Percentiles rank a stretch among this genome's conserved stretches.
Evolutionary conservation across 2,888 invertebrate genomes (phyloP).

Genomic region (Meteorus colon): DNA sequence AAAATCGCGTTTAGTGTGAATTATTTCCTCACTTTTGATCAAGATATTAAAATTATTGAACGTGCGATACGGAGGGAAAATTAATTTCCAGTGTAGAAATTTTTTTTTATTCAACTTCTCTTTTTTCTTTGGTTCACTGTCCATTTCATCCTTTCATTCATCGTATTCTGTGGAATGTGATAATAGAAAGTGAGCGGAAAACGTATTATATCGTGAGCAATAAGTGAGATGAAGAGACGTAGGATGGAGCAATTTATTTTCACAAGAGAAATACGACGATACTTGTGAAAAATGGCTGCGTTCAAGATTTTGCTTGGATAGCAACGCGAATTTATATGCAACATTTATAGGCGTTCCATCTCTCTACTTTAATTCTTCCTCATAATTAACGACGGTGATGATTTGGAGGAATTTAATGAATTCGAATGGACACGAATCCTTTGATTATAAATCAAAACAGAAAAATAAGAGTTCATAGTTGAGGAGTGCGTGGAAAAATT

Average conservation of each 20-base stretch:
- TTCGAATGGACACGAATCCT: slow-evolving; percentile 63
- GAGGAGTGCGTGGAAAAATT: slow-evolving; percentile 65
- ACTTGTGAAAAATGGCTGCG: slow-evolving; percentile 30
- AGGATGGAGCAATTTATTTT: slow-evolving; percentile 39
- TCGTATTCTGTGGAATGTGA: slow-evolving; percentile 1
- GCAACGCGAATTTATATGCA: slow-evolving; percentile 10
- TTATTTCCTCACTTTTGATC: no score
- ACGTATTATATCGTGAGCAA: slow-evolving; percentile 35
- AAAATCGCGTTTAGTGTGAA: no score
- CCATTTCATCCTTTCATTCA: not conserved
- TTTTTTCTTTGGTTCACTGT: not conserved
- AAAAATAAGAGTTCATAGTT: slow-evolving; percentile 44
- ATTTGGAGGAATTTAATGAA: slow-evolving; percentile 68
- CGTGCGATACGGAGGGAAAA: slow-evolving; percentile 11
- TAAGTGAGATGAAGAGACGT: not conserved
- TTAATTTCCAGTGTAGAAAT: slow-evolving; percentile 18
- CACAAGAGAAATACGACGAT: slow-evolving; percentile 35
- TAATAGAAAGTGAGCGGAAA: slow-evolving; percentile 51
- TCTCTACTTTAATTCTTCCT: slow-evolving; percentile 33
- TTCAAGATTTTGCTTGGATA: slow-evolving; percentile 37
- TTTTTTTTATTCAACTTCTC: slow-evolving; percentile 8
- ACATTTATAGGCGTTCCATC: not conserved
- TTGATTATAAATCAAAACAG: slow-evolving; percentile 48
- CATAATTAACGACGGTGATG: slow-evolving; percentile 52
- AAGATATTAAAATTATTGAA: not conserved